Evolutionary conservation across 2,888 invertebrate species (phyloP).

Genomic region (Drosophila conformis): DNA sequence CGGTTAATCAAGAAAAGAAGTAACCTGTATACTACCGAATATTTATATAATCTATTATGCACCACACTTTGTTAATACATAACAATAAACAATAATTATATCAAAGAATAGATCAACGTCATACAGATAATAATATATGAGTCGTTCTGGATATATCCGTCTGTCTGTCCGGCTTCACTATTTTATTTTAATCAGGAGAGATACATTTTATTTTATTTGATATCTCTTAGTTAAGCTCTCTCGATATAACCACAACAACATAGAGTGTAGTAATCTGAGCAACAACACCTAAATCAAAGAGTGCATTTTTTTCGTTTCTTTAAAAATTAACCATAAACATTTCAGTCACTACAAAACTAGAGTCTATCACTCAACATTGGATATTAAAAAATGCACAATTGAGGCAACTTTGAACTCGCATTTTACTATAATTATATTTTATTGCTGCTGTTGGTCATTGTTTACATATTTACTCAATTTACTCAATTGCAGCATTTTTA

Average conservation of each 20-base stretch:
- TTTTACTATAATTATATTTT: neutral
- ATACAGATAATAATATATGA: neutral
- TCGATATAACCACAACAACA: neutral
- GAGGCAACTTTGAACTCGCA: constrained; percentile 5
- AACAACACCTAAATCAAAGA: neutral
- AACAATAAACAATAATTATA: neutral
- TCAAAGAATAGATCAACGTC: too few relatives aligned
- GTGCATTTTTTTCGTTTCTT: neutral
- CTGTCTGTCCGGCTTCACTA: neutral
- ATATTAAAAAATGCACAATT: neutral
- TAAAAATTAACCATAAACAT: neutral
- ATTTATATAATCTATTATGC: neutral
- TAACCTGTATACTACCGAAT: neutral
- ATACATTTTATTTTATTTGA: neutral
- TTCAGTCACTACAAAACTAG: neutral
- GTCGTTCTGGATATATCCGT: neutral
- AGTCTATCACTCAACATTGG: neutral
- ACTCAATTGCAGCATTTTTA: constrained; percentile 69
- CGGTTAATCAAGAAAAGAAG: too few relatives aligned
- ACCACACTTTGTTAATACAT: neutral
- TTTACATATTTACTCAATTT: constrained; percentile 64
- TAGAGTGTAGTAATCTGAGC: neutral
- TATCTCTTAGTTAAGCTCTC: neutral
- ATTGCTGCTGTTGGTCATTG: constrained; percentile 14
- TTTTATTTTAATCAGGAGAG: neutral